phyloP scores from a whole-genome alignment of 2,113 vertebrate species.

The Catharus bicknelli region DNA sequence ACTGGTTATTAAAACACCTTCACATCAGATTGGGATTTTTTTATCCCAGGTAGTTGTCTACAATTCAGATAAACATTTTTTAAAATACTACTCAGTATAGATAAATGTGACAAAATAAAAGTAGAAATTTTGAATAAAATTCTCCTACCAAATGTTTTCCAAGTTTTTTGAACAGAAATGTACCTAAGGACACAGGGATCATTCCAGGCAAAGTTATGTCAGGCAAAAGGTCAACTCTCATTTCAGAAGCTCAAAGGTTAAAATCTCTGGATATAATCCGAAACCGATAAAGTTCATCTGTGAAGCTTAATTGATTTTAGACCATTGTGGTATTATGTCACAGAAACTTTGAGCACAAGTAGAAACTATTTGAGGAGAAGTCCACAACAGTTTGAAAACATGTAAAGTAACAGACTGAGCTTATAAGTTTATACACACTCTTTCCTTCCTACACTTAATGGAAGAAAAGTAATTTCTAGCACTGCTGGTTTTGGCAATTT shows the following conservation, averaged over 20 bases:
- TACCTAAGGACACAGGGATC: background rate
- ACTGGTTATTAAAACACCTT: background rate
- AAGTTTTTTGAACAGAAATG: background rate
- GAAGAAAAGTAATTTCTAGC: slow-evolving; percentile 36
- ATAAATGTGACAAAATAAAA: background rate
- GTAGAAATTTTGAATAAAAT: slow-evolving; percentile 1
- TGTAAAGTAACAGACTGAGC: too few relatives aligned
- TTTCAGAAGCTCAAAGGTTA: slow-evolving; percentile 30
- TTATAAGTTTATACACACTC: background rate
- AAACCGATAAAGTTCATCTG: slow-evolving; percentile 49
- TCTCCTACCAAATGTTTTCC: slow-evolving; percentile 6
- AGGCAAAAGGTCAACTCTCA: background rate
- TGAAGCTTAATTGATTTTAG: slow-evolving; percentile 56
- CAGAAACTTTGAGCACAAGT: slow-evolving; percentile 61
- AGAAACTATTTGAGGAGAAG: slow-evolving; percentile 53
- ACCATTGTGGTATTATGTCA: slow-evolving; percentile 57
- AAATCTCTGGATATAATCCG: slow-evolving; percentile 28
- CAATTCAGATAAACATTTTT: background rate
- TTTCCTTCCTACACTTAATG: slow-evolving; percentile 41
- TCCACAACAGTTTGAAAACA: slow-evolving; percentile 15
- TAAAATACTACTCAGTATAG: background rate
- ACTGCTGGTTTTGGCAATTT: background rate
- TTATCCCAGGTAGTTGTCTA: background rate
- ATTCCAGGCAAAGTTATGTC: background rate
- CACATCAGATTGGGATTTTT: background rate